Percentiles rank a stretch among this genome's conserved stretches.
These are phyloP conservation scores for Pangasius larnaudii DNA, from an alignment of 2,797 vertebrate species.

Conservation along the genomic window DNA sequence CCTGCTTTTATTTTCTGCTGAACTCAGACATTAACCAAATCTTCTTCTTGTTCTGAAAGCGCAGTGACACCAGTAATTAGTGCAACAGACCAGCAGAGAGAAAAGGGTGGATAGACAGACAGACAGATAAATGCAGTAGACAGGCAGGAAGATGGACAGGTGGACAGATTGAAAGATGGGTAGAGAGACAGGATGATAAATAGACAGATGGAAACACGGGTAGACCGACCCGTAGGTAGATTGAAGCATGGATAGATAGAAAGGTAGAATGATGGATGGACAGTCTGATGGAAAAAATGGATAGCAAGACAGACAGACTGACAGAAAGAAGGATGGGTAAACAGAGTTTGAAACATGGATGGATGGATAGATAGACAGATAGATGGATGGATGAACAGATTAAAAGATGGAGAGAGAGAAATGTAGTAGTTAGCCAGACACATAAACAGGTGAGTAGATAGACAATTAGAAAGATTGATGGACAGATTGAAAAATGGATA, in stretches of 20 bases:
- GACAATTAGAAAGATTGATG: background rate
- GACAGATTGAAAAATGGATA: background rate
- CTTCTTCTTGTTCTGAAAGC: background rate
- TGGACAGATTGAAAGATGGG: background rate
- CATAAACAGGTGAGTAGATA: background rate
- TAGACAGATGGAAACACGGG: background rate
- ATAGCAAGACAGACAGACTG: background rate
- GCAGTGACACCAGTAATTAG: background rate
- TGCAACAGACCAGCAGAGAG: background rate
- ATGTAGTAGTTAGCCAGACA: background rate
- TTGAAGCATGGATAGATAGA: background rate
- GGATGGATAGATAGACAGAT: background rate
- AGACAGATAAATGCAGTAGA: background rate
- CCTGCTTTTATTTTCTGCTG: constrained; percentile 3
- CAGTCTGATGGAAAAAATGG: background rate
- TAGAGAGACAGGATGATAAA: background rate
- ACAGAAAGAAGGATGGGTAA: background rate
- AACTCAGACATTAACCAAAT: constrained; percentile 17
- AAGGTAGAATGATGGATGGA: background rate
- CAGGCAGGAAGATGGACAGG: background rate
- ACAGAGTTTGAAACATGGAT: background rate
- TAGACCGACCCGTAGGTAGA: background rate
- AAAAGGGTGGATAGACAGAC: too few species aligned
- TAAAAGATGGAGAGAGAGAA: background rate
- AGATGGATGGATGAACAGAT: background rate